Evolutionary conservation across 2,888 invertebrate genomes (phyloP).

Genomic region (Phania funesta): DNA sequence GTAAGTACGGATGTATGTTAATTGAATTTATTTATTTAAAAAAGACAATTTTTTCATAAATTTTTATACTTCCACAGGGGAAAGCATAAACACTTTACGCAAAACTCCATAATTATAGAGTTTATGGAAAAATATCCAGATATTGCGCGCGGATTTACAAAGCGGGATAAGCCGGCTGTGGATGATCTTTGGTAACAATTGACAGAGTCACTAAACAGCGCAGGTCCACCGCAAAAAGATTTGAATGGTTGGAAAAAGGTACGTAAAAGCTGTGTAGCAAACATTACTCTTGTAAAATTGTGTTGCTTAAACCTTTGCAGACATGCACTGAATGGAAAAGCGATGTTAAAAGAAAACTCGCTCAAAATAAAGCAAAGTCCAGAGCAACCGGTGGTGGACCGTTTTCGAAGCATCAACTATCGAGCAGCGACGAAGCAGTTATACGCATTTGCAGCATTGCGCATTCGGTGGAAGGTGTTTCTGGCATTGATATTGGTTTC

Average conservation of each 20-base stretch:
- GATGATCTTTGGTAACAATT: conserved; percentile 38
- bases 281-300: too few species aligned
- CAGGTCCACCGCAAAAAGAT: conserved; percentile 11
- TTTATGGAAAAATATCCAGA: conserved; percentile 28
- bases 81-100: conserved; percentile 5
- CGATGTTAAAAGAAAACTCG: conserved; percentile 28
- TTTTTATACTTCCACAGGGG: too few species aligned
- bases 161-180: conserved; percentile 34
- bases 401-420: not conserved
- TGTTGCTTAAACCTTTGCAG: not conserved
- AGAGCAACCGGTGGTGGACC: not conserved
- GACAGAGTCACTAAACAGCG: conserved; percentile 33
- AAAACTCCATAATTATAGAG: too few species aligned
- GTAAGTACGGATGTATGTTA: too few species aligned
- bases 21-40: too few species aligned
- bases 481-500: not conserved
- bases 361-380: conserved; percentile 15
- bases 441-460: not conserved
- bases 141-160: conserved; percentile 30
- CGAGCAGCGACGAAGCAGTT: not conserved
- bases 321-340: conserved; percentile 45
- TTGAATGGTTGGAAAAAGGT: conserved; percentile 26
- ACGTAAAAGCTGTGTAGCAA: not conserved
- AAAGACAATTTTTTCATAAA: too few species aligned
- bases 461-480: not conserved